Evolutionary conservation across 2,797 vertebrate genomes (phyloP).

Genomic region (Urophycis tenuis): DNA sequence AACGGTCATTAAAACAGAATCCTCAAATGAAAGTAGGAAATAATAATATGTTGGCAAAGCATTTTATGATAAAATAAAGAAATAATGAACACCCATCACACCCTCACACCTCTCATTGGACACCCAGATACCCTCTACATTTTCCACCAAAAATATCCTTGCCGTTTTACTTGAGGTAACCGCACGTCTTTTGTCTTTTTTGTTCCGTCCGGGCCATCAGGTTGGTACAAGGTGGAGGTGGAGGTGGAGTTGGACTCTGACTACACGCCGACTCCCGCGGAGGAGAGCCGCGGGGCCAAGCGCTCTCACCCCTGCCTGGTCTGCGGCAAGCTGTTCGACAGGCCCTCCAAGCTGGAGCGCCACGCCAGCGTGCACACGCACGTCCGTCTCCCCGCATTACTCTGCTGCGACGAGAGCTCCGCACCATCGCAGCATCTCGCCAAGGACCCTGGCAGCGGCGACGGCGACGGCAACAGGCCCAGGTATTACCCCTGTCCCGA

Average conservation of each 20-base stretch:
- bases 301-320: slow-evolving; percentile 45
- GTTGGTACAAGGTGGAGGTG: background rate
- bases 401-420: slow-evolving; percentile 53
- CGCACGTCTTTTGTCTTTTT: background rate
- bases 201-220: background rate
- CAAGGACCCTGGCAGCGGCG: slow-evolving; percentile 49
- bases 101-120: too few species aligned
- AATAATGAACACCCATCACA: background rate
- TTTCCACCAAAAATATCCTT: too few species aligned
- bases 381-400: slow-evolving; percentile 46
- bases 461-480: slow-evolving; percentile 50
- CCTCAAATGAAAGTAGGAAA: slow-evolving; percentile 51
- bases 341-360: slow-evolving; percentile 54
- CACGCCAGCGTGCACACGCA: slow-evolving; percentile 49
- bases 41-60: background rate
- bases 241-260: slow-evolving; percentile 43
- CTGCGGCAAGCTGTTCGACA: slow-evolving; percentile 57
- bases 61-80: background rate
- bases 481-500: slow-evolving; percentile 60
- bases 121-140: too few species aligned
- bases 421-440: slow-evolving; percentile 46
- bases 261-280: slow-evolving; percentile 20
- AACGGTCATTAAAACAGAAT: slow-evolving; percentile 40
- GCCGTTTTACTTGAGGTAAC: background rate
- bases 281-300: slow-evolving; percentile 22